Evolutionary conservation across 2,888 invertebrate species (phyloP), one percentile per base, ranked within the genome.

Genomic region (Agrotis segetum): DNA sequence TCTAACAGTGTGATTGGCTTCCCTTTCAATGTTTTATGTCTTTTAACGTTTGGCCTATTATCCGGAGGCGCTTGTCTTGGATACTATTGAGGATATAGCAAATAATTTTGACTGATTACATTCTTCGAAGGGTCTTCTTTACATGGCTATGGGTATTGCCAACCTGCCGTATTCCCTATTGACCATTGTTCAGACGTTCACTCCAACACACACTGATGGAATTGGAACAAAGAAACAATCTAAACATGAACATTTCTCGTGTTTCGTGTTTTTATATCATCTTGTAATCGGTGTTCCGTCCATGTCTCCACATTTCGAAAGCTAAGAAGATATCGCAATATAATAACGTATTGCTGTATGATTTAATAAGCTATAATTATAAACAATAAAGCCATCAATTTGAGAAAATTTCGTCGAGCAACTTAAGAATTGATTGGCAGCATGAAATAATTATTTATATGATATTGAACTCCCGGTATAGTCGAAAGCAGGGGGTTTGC

Each of bases 381-480:
- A 21, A 65, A 65, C 14, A 58, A 40, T 77, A 80, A 66, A 80
- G 29, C 58, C 44, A 65, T 59, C 3, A 74, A 46, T 55, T 61
- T 66, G 65, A 58, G 52, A 13, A 14, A 65, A 65, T 67, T 74
- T 21, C 47, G 65, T 44, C 56, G 40, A 67, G 52, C 62, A 58
- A 60, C 34, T 72, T 16, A 29, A 52, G 46, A 65, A 71, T 66
- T 59, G 61, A 68, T 74, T 68, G 44, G 55, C 53, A 58, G 49
- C 62, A 19, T 67, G 21, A 14, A 6, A 49, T 67, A 50, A 65
- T 69, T 65, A 74, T 49, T 73, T 19, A 61, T 21, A 56, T 44
- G 53, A 55, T 64, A 49, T 64, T 63, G 21, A 55, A 59, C 49
- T 21, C 13, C 34, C 49, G 9, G 47, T 34, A n/a, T 13, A 0